phyloP scores from a whole-genome alignment of 2,888 invertebrate species.

The Drosophila nr. fundita region DNA sequence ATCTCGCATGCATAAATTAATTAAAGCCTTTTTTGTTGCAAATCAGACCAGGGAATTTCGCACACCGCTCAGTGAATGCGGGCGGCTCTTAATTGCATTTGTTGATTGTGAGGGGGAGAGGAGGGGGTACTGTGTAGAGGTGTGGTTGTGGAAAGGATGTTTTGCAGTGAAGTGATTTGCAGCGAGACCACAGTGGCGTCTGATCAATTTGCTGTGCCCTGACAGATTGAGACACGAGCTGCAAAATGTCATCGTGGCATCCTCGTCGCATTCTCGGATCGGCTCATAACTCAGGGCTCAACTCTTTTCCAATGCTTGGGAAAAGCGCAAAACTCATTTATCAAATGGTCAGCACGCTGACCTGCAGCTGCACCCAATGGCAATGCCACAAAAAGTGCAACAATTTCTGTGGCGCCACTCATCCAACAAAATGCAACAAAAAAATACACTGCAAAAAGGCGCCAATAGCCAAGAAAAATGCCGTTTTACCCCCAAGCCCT shows the following conservation, averaged over 20 bases:
- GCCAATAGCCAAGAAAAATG: constrained; percentile 50
- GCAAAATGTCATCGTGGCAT: constrained; percentile 47
- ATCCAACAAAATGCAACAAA: constrained; percentile 16
- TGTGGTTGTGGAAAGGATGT: background rate
- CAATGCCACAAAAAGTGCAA: constrained; percentile 63
- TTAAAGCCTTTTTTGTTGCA: constrained; percentile 48
- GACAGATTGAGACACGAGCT: constrained; percentile 64
- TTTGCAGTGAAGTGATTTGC: constrained; percentile 42
- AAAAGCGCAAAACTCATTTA: constrained; percentile 77
- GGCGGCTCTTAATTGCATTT: constrained; percentile 39
- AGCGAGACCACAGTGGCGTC: constrained; percentile 37
- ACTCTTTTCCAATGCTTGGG: constrained; percentile 38
- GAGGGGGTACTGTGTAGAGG: background rate
- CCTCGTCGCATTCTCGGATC: constrained; percentile 38
- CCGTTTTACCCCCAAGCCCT: constrained; percentile 1
- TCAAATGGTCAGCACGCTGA: constrained; percentile 66
- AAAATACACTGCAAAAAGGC: constrained; percentile 18
- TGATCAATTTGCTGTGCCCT: constrained; percentile 63
- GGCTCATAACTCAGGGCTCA: constrained; percentile 60
- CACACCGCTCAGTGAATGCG: constrained; percentile 28
- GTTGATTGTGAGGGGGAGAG: background rate
- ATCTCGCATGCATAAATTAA: constrained; percentile 55
- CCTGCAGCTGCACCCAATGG: constrained; percentile 51
- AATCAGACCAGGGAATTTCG: constrained; percentile 30
- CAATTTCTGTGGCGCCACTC: constrained; percentile 61